Evolutionary conservation across 2,113 vertebrate genomes (phyloP).

Genomic region (Spheniscus mendiculus): DNA sequence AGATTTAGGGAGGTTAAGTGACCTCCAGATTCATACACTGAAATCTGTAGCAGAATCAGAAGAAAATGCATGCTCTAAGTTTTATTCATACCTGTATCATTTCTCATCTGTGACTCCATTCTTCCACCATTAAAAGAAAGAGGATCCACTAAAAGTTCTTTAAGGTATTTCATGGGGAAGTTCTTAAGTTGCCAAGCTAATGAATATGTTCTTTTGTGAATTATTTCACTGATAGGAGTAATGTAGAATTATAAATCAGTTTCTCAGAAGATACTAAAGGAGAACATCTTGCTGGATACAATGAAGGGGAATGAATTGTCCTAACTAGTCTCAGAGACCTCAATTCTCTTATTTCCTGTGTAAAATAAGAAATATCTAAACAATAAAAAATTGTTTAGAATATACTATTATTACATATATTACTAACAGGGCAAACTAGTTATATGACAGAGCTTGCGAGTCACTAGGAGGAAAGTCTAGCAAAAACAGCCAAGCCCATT

Average conservation of each 20-base stretch:
- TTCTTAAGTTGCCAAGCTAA: background rate
- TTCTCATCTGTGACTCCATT: background rate
- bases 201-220: background rate
- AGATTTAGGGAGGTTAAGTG: background rate
- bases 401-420: background rate
- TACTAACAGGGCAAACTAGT: background rate
- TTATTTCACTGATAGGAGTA: background rate
- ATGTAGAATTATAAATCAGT: background rate
- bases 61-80: background rate
- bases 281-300: background rate
- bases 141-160: background rate
- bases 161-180: background rate
- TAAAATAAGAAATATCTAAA: background rate
- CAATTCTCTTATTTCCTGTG: background rate
- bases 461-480: background rate
- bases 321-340: background rate
- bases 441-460: background rate
- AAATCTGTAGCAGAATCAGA: background rate
- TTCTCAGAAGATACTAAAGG: background rate
- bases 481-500: background rate
- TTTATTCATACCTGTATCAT: accelerated
- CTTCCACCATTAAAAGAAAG: background rate
- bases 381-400: background rate
- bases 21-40: background rate
- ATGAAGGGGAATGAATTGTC: background rate